These are phyloP conservation scores for Aphelocoma californica DNA, from an alignment of 2,797 vertebrate species.

Conservation along the genomic window DNA sequence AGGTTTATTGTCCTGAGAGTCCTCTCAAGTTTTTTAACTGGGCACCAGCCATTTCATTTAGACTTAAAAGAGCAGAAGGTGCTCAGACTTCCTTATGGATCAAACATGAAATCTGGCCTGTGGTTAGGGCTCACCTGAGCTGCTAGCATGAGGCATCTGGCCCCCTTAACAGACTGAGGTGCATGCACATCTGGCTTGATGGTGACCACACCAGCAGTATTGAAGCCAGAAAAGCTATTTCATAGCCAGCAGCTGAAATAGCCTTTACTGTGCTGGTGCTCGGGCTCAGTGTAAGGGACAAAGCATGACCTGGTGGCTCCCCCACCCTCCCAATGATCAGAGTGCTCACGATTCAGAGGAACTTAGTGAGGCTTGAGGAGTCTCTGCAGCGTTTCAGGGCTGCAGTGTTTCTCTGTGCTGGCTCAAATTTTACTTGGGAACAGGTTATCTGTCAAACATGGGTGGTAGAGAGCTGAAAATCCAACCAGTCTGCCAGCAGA, in stretches of 20 bases:
- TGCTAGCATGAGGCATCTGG: neutral
- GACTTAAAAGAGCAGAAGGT: neutral
- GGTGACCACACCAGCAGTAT: neutral
- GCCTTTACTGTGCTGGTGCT: neutral
- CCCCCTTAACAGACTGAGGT: neutral
- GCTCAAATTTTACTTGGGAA: neutral
- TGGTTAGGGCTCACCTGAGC: neutral
- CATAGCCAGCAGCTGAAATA: neutral
- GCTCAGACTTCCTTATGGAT: neutral
- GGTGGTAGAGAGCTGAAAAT: neutral
- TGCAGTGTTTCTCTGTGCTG: neutral
- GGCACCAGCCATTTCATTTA: neutral
- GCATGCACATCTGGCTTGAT: neutral
- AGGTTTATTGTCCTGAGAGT: neutral
- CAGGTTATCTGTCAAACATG: neutral
- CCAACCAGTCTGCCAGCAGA: constrained; percentile 3
- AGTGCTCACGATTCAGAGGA: neutral
- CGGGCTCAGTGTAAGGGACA: neutral
- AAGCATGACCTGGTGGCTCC: neutral
- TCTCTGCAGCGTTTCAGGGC: neutral
- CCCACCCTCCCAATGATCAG: accelerated
- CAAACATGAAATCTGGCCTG: neutral
- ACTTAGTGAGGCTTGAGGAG: neutral
- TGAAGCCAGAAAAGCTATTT: neutral
- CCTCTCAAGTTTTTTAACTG: neutral